Evolutionary conservation across 2,113 vertebrate species (phyloP).

Genomic region (Pseudopipra pipra): DNA sequence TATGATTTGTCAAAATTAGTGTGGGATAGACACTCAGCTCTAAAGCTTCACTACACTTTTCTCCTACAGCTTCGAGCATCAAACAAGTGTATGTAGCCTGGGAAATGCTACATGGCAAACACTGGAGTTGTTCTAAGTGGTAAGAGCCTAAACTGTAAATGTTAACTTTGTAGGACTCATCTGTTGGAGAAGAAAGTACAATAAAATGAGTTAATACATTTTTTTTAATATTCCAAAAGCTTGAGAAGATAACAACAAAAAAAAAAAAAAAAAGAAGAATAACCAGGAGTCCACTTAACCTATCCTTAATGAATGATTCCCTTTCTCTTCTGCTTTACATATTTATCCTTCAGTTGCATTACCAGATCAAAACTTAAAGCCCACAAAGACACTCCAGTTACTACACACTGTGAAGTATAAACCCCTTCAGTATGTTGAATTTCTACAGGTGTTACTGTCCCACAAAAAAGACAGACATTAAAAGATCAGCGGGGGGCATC

Average conservation of each 20-base stretch:
- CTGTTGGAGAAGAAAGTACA: not conserved
- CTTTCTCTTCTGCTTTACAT: not conserved
- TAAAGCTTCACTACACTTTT: not conserved
- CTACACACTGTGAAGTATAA: not conserved
- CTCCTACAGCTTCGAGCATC: not conserved
- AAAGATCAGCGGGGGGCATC: not conserved
- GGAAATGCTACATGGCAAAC: not conserved
- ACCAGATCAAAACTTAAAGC: not conserved
- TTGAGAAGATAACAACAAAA: not conserved
- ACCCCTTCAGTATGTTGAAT: not conserved
- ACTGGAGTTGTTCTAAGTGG: not conserved
- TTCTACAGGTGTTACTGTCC: not conserved
- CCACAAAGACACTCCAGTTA: not conserved
- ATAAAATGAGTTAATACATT: not conserved
- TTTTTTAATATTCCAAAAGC: not conserved
- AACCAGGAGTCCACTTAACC: not conserved
- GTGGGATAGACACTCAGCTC: not conserved
- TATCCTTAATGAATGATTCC: not conserved
- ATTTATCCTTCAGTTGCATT: not conserved
- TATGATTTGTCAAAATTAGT: not conserved
- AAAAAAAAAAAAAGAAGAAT: not conserved
- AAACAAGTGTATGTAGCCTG: not conserved
- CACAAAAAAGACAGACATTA: not conserved
- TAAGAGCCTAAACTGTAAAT: not conserved
- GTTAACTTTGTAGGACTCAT: not conserved